These are phyloP conservation scores for Chinchilla lanigera DNA, from an alignment of 2,113 vertebrate genomes.

Conservation along the genomic window DNA sequence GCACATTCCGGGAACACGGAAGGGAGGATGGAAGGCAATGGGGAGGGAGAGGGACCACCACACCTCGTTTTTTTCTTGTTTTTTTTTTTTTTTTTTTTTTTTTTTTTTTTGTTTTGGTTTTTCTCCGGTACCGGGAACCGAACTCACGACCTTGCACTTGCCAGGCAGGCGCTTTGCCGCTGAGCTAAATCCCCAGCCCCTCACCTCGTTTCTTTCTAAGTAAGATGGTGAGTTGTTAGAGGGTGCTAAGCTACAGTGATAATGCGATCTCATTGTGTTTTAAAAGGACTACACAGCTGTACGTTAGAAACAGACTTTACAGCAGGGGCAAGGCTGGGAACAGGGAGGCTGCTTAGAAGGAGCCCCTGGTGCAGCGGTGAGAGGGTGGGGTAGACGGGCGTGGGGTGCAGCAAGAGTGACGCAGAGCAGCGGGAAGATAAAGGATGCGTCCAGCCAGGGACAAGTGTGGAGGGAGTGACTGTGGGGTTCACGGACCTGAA, in stretches of 20 bases:
- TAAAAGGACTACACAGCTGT: neutral
- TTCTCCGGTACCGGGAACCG: too few species aligned
- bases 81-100: too few species aligned
- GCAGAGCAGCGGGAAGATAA: neutral
- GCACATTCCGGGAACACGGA: neutral
- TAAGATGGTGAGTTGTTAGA: neutral
- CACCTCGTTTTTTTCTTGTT: neutral
- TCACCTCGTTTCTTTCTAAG: neutral
- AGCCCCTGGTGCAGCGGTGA: neutral
- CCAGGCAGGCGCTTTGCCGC: too few species aligned
- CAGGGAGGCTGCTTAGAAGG: neutral
- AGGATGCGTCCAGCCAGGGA: neutral
- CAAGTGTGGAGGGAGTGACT: neutral
- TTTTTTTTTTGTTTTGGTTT: too few species aligned
- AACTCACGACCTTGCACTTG: too few species aligned
- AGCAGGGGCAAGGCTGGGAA: neutral
- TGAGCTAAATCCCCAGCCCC: too few species aligned
- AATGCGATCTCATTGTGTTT: neutral
- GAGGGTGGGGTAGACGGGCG: accelerated
- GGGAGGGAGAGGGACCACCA: too few species aligned
- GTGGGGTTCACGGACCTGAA: neutral
- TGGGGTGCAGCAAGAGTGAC: neutral
- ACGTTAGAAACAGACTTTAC: neutral
- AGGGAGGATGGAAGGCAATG: neutral
- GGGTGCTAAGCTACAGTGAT: neutral